These are phyloP conservation scores for Philopotamus ludificatus DNA, from an alignment of 1,140 invertebrate genomes.

Conservation along the genomic window DNA sequence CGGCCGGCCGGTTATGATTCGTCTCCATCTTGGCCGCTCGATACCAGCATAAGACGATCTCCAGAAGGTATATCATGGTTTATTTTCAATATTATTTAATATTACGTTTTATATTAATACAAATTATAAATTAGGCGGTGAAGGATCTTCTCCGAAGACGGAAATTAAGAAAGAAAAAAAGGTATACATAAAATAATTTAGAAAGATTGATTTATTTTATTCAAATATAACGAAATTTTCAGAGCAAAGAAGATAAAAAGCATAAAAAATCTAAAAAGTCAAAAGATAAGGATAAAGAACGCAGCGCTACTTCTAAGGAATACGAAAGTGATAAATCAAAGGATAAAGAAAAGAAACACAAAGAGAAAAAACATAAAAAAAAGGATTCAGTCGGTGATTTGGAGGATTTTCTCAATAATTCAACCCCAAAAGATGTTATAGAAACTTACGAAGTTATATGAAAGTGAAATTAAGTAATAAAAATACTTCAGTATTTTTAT, in stretches of 20 bases:
- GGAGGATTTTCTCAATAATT: conserved; percentile 33
- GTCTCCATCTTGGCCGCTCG: conserved; percentile 46
- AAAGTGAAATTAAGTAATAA: too few relatives aligned
- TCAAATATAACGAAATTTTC: neutral
- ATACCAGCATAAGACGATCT: conserved; percentile 51
- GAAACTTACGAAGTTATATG: conserved; percentile 45
- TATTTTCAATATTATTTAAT: conserved; percentile 4
- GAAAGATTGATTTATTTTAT: too few relatives aligned
- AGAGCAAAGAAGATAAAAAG: conserved; percentile 47
- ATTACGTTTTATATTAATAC: conserved; percentile 14
- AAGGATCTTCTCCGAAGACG: conserved; percentile 29
- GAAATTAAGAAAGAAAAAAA: conserved; percentile 36
- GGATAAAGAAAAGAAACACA: conserved; percentile 49
- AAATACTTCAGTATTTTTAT: too few relatives aligned
- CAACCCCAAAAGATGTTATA: conserved; percentile 35
- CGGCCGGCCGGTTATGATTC: conserved; percentile 20
- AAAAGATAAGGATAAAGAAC: conserved; percentile 52
- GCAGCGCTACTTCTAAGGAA: conserved; percentile 36
- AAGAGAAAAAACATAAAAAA: conserved; percentile 52
- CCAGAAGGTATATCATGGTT: conserved; percentile 49
- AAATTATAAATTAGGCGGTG: conserved; percentile 30
- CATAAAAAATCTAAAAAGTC: conserved; percentile 54
- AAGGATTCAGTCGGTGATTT: conserved; percentile 44
- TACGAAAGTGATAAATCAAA: conserved; percentile 26
- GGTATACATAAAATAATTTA: conserved; percentile 25